phyloP scores from a whole-genome alignment of 2,888 invertebrate genomes.

The Lagria hirta region DNA sequence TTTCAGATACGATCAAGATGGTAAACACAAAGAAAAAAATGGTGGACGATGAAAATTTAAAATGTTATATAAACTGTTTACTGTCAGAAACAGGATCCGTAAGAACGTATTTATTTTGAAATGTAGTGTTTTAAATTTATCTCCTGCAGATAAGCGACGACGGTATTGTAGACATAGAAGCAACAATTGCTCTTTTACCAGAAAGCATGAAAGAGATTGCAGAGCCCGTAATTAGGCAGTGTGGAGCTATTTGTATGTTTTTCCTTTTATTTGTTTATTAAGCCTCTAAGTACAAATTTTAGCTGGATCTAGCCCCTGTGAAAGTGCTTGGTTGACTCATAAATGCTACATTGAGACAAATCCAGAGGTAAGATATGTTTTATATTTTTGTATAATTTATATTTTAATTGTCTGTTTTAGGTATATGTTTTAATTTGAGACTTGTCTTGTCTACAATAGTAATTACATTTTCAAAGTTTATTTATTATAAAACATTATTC shows the following conservation, averaged over 20 bases:
- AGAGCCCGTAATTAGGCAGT: conserved; percentile 37
- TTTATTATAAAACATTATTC: no score
- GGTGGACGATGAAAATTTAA: conserved; percentile 45
- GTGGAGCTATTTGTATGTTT: conserved; percentile 38
- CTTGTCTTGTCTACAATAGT: no score
- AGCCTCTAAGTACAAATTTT: no score
- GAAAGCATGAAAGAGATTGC: conserved; percentile 37
- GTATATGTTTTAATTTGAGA: no score
- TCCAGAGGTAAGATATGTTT: conserved; percentile 34
- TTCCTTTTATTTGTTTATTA: neutral
- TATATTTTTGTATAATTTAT: no score
- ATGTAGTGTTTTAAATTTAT: conserved; percentile 2
- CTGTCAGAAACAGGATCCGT: conserved; percentile 44
- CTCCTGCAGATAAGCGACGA: conserved; percentile 45
- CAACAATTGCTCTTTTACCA: conserved; percentile 44
- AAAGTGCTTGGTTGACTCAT: conserved; percentile 37
- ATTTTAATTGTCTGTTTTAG: no score
- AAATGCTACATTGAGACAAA: conserved; percentile 33
- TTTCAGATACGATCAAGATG: conserved; percentile 41
- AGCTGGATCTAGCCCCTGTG: conserved; percentile 37
- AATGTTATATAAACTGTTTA: conserved; percentile 50
- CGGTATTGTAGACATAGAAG: conserved; percentile 46
- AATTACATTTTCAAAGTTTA: no score
- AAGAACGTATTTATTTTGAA: conserved; percentile 28
- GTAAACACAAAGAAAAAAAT: conserved; percentile 40